phyloP scores from a whole-genome alignment of 2,888 invertebrate genomes.

The Drosophila helvetica region DNA sequence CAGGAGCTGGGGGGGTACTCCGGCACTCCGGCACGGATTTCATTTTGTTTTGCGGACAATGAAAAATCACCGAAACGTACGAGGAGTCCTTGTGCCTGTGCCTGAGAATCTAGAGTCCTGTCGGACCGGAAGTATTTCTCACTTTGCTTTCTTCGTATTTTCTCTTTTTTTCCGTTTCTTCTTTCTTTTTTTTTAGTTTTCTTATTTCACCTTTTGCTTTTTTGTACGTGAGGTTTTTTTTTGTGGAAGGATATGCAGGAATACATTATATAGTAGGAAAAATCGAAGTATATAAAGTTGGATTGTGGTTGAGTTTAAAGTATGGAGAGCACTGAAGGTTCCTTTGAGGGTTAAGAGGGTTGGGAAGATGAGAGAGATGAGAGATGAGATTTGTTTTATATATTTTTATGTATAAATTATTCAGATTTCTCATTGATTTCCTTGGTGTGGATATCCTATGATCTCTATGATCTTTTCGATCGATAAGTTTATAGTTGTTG shows the following conservation, averaged over 20 bases:
- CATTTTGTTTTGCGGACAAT: conserved; percentile 75
- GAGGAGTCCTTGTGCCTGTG: background rate
- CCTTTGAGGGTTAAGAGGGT: too few species aligned
- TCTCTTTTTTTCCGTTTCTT: background rate
- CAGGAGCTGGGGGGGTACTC: too few species aligned
- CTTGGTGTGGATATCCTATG: too few species aligned
- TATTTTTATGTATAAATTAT: too few species aligned
- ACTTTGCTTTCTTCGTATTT: conserved; percentile 46
- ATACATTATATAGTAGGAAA: background rate
- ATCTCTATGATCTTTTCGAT: too few species aligned
- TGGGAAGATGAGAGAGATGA: too few species aligned
- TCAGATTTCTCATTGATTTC: too few species aligned
- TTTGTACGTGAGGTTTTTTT: background rate
- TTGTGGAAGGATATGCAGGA: background rate
- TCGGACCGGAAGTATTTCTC: conserved; percentile 66
- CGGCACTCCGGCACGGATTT: conserved; percentile 68
- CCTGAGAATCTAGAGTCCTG: conserved; percentile 12
- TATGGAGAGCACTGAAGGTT: background rate
- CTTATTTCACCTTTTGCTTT: background rate
- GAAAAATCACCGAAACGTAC: conserved; percentile 74
- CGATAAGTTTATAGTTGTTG: too few species aligned
- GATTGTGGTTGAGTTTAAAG: too few species aligned
- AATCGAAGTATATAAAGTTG: background rate
- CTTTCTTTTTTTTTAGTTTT: background rate
- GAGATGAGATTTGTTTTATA: too few species aligned